A percentile compares a stretch with the other conserved stretches of the same genome.
Evolutionary conservation across 1,140 invertebrate genomes (phyloP).

Genomic region (Anthonomus grandis): DNA sequence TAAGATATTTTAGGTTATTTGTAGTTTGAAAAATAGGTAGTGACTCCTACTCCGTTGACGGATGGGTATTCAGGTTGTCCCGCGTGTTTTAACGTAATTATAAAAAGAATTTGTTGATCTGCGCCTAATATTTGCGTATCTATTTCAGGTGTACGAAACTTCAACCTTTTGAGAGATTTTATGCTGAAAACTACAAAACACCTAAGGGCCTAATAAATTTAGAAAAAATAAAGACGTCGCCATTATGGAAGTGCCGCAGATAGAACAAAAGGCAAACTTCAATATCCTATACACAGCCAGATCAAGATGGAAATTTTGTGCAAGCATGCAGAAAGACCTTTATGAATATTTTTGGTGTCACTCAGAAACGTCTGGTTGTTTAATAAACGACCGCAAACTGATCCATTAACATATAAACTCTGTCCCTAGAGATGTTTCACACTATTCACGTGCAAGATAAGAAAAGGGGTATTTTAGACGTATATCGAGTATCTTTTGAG

Average conservation of each 20-base stretch:
- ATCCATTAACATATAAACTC: conserved; percentile 17
- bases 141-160: no score
- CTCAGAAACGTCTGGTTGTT: conserved; percentile 4
- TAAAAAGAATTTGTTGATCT: no score
- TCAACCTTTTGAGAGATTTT: no score
- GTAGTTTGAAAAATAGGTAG: conserved; percentile 1
- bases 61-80: not conserved
- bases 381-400: conserved; percentile 1
- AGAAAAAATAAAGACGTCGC: not conserved
- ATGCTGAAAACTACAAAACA: no score
- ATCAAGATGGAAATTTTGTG: conserved; percentile 12
- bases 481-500: conserved; percentile 11
- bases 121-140: no score
- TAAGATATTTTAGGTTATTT: conserved; percentile 9
- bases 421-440: conserved; percentile 10
- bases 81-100: no score
- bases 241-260: not conserved
- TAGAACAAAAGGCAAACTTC: no score
- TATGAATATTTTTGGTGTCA: conserved; percentile 13
- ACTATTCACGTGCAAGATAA: conserved; percentile 9
- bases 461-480: conserved; percentile 10
- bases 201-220: not conserved
- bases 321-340: conserved; percentile 12
- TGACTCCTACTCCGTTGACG: not conserved
- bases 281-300: no score